These are phyloP conservation scores for Lasiurus borealis DNA, from an alignment of 2,113 vertebrate species.

Conservation along the genomic window DNA sequence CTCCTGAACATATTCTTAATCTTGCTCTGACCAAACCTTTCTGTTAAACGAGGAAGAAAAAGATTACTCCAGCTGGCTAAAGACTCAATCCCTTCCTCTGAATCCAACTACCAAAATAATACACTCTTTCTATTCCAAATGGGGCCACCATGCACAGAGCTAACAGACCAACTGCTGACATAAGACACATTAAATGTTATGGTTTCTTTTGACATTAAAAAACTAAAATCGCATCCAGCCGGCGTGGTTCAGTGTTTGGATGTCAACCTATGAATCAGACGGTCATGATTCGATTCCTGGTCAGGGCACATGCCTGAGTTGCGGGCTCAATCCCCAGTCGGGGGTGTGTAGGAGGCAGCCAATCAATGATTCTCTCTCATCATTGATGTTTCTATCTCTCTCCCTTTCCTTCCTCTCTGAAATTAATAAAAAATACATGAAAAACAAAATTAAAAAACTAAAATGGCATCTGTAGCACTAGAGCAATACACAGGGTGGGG, in stretches of 20 bases:
- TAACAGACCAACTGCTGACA: neutral
- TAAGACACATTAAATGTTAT: slow-evolving; percentile 7
- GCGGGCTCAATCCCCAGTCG: no score
- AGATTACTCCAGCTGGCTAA: slow-evolving; percentile 16
- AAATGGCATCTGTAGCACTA: neutral
- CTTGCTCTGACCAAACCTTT: slow-evolving; percentile 37
- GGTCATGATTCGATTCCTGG: no score
- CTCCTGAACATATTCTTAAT: neutral
- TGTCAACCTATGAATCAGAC: no score
- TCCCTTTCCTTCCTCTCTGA: no score
- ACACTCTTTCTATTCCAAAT: slow-evolving; percentile 16
- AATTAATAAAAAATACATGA: no score
- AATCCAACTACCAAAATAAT: slow-evolving; percentile 48
- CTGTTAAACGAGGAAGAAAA: neutral
- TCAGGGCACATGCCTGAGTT: no score
- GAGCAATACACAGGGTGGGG: neutral
- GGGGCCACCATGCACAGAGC: neutral
- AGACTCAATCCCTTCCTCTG: slow-evolving; percentile 24
- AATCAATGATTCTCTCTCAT: no score
- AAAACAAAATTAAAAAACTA: neutral
- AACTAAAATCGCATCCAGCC: neutral
- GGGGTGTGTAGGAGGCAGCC: no score
- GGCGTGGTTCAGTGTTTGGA: no score
- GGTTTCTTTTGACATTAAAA: slow-evolving; percentile 29
- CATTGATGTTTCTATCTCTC: no score